Evolutionary conservation across 2,888 invertebrate genomes (phyloP).

Genomic region (Copidosoma aretas): DNA sequence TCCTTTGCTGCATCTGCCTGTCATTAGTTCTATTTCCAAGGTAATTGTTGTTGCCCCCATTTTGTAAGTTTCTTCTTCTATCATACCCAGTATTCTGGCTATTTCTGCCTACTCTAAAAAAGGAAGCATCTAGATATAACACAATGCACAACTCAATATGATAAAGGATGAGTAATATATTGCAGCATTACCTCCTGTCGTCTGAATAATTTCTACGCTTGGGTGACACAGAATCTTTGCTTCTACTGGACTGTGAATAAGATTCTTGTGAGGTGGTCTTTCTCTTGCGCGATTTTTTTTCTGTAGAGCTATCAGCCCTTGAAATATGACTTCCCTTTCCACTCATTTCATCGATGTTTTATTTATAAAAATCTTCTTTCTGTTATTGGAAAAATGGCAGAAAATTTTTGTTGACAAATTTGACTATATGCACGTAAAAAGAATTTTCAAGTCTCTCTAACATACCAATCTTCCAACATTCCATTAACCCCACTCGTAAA

Average conservation of each 20-base stretch:
- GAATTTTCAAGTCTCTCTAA: too few species aligned
- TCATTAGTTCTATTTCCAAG: slow-evolving; percentile 29
- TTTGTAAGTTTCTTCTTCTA: slow-evolving; percentile 33
- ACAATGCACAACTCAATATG: background rate
- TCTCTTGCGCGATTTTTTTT: slow-evolving; percentile 41
- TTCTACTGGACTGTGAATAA: slow-evolving; percentile 43
- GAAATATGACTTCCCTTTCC: slow-evolving; percentile 44
- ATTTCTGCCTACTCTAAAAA: slow-evolving; percentile 19
- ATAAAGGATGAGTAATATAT: background rate
- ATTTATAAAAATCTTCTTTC: slow-evolving; percentile 18
- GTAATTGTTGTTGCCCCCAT: slow-evolving; percentile 38
- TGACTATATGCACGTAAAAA: background rate
- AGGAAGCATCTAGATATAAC: background rate
- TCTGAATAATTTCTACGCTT: slow-evolving; percentile 48
- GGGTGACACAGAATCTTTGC: slow-evolving; percentile 39
- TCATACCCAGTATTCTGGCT: slow-evolving; percentile 29
- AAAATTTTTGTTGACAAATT: slow-evolving; percentile 2
- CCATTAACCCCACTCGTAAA: too few species aligned
- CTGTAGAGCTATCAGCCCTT: slow-evolving; percentile 44
- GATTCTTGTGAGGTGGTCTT: slow-evolving; percentile 45
- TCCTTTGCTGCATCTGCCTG: slow-evolving; percentile 34
- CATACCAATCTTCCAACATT: too few species aligned
- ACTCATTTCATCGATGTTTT: slow-evolving; percentile 44
- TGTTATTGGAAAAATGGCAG: slow-evolving; percentile 8
- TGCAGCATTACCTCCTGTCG: slow-evolving; percentile 49